A percentile compares a stretch with the other conserved stretches of the same genome.
Conservation (phyloP, 2,113 vertebrate species). For the Chelonoidis abingdonii region DNA sequence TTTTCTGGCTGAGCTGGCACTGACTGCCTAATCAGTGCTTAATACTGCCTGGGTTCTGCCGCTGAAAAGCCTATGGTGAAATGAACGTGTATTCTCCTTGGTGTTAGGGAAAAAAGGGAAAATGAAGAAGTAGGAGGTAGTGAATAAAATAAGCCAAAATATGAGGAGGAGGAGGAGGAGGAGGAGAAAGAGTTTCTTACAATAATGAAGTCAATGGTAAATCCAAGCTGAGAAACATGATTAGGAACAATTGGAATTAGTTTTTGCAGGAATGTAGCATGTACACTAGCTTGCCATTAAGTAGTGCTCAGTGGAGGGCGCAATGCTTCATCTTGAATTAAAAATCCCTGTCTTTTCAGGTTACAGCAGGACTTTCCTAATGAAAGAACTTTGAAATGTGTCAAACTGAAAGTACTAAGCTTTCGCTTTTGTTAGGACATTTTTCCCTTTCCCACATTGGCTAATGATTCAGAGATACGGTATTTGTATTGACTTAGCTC, state of each 20-base stretch:
- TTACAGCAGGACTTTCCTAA: background rate
- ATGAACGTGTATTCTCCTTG: background rate
- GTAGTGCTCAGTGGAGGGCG: background rate
- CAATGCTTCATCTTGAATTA: conserved; percentile 16
- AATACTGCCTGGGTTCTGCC: background rate
- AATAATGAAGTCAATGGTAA: background rate
- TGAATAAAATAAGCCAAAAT: background rate
- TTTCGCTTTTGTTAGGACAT: background rate
- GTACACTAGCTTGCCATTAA: conserved; percentile 3
- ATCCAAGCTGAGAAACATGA: background rate
- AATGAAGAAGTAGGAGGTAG: background rate
- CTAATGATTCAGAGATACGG: conserved; percentile 8
- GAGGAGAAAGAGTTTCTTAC: background rate
- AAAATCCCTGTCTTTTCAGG: background rate
- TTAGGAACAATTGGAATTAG: background rate
- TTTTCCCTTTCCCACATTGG: background rate
- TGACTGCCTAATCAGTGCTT: background rate
- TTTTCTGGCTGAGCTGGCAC: conserved; percentile 22
- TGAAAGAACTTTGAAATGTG: background rate
- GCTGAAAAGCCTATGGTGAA: conserved; percentile 16
- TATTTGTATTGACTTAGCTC: background rate
- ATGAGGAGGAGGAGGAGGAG: background rate
- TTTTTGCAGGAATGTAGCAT: conserved; percentile 23
- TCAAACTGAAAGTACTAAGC: background rate
- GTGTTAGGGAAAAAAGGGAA: background rate